Evolutionary conservation across 2,797 vertebrate genomes (phyloP).

Genomic region (Halcyon chelicuti): DNA sequence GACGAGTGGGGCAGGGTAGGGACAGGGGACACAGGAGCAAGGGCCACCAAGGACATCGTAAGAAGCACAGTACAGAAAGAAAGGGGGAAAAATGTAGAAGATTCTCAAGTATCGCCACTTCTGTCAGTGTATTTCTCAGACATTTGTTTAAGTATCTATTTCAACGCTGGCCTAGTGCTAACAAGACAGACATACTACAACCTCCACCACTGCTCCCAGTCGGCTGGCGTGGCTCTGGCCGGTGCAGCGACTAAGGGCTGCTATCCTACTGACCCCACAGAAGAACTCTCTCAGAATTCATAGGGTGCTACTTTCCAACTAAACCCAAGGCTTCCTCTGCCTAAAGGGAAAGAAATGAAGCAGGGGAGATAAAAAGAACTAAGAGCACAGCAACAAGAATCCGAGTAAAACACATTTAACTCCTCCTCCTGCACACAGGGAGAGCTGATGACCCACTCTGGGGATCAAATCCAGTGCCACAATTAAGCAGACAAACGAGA

Average conservation of each 20-base stretch:
- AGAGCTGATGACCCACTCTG: background rate
- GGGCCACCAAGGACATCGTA: background rate
- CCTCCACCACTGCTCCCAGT: background rate
- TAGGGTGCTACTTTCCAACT: background rate
- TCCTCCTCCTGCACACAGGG: background rate
- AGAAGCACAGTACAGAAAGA: background rate
- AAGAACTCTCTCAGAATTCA: background rate
- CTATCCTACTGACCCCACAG: background rate
- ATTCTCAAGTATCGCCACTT: background rate
- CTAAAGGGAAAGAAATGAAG: background rate
- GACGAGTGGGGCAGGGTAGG: background rate
- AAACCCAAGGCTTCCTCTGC: background rate
- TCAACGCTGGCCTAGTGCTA: background rate
- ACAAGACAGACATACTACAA: background rate
- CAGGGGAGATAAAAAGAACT: background rate
- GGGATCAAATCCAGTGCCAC: background rate
- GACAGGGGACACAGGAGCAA: background rate
- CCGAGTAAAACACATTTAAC: background rate
- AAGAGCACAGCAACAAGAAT: background rate
- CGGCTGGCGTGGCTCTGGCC: background rate
- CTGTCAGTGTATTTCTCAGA: background rate
- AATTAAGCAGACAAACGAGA: background rate
- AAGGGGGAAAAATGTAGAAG: background rate
- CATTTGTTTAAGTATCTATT: background rate
- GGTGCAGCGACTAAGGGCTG: background rate